A percentile compares a stretch with the other conserved stretches of the same genome.
phyloP scores from a whole-genome alignment of 2,888 invertebrate genomes.

The Mimumesa dahlbomi region DNA sequence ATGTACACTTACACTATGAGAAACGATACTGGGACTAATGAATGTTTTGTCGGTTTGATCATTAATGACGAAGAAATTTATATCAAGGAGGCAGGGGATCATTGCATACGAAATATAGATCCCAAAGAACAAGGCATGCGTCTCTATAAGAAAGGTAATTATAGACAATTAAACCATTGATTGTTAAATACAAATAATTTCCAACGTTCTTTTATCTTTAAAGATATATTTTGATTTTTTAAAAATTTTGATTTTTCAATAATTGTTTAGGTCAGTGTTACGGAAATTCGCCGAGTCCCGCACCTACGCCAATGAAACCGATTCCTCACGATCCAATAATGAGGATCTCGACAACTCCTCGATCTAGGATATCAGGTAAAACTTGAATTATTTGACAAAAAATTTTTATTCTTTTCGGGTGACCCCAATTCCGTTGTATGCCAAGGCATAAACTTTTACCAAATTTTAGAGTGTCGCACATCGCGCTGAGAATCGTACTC shows the following conservation, averaged over 20 bases:
- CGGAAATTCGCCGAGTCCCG: slow-evolving; percentile 79
- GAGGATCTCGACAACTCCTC: slow-evolving; percentile 70
- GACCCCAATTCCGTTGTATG: too few relatives aligned
- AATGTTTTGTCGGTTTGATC: slow-evolving; percentile 85
- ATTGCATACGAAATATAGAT: slow-evolving; percentile 84
- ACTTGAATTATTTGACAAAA: too few relatives aligned
- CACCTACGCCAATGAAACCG: slow-evolving; percentile 75
- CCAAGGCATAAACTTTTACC: too few relatives aligned
- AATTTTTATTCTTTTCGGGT: too few relatives aligned
- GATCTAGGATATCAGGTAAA: slow-evolving; percentile 66
- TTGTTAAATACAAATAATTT: too few relatives aligned
- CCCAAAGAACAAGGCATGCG: slow-evolving; percentile 84
- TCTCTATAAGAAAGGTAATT: slow-evolving; percentile 81
- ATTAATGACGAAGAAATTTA: slow-evolving; percentile 83
- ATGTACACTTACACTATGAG: slow-evolving; percentile 86
- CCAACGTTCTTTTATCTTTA: too few relatives aligned
- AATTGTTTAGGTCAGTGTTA: slow-evolving; percentile 74
- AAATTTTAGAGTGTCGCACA: too few relatives aligned
- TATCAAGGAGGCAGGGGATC: slow-evolving; percentile 86
- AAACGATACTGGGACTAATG: slow-evolving; percentile 83
- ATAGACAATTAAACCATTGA: too few relatives aligned
- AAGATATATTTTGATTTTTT: too few relatives aligned
- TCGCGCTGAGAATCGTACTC: too few relatives aligned
- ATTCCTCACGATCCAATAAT: slow-evolving; percentile 73
- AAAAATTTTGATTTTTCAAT: too few relatives aligned